These are phyloP conservation scores for Siniperca chuatsi DNA, from an alignment of 2,113 vertebrate species.

Conservation along the genomic window DNA sequence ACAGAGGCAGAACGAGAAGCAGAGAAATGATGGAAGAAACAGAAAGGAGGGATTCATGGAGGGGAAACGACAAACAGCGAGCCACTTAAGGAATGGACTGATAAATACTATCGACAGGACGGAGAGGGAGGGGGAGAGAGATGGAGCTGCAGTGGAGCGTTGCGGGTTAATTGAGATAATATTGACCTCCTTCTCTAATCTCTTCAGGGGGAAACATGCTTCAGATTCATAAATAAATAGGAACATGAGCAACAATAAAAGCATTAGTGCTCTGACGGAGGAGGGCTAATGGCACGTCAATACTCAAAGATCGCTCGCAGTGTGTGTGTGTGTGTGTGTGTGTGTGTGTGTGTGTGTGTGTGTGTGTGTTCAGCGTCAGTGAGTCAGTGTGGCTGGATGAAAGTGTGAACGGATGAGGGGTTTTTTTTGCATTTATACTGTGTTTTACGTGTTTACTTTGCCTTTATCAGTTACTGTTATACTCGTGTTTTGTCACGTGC, in stretches of 20 bases:
- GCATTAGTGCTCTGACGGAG: conserved; percentile 85
- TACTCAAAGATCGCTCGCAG: conserved; percentile 30
- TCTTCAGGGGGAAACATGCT: conserved; percentile 83
- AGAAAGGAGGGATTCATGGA: conserved; percentile 43
- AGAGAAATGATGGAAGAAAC: conserved; percentile 10
- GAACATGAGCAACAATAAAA: conserved; percentile 87
- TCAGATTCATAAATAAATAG: conserved; percentile 81
- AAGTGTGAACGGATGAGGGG: too few species aligned
- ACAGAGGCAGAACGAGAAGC: background rate
- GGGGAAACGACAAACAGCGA: conserved; percentile 46
- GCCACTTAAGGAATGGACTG: conserved; percentile 77
- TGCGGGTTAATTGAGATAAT: conserved; percentile 90
- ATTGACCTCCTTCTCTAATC: conserved; percentile 88
- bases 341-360: background rate
- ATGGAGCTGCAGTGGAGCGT: conserved; percentile 73
- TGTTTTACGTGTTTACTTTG: background rate
- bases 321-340: conserved; percentile 17
- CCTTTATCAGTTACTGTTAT: background rate
- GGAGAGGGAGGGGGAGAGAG: conserved; percentile 58
- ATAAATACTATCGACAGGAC: conserved; percentile 86
- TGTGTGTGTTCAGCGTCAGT: background rate
- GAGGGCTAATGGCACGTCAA: conserved; percentile 76
- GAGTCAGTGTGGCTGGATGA: background rate
- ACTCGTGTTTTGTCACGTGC: too few species aligned
- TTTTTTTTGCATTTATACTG: background rate